Evolutionary conservation across 2,888 invertebrate genomes (phyloP), one percentile per base, ranked within the genome.

Genomic region (Campoletis raptor): DNA sequence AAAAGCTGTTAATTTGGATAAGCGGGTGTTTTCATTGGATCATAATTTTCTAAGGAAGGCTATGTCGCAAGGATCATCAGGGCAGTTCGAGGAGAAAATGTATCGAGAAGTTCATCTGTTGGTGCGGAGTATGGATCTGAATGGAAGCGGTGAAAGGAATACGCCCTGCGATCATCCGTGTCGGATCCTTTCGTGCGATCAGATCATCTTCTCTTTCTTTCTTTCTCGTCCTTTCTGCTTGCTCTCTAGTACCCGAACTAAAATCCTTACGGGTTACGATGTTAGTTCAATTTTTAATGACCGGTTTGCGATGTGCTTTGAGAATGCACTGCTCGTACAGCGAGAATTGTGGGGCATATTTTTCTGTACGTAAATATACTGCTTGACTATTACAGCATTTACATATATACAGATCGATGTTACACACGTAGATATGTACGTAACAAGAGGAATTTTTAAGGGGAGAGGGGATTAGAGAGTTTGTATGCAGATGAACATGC

Each of bases 101-200:
- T 54, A 24, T 7, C 54, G 72, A 85, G 54, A 85, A 88, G 85
- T 86, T 87, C 83, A 85, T 83, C 81, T 69, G 77, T 76, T 45
- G 18, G 78, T 66, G 73, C 82, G 67, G 70, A 18, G 69, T 66
- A 45, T 69, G 76, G 57, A 67, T 77, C 82, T 66, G 73, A 79
- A 87, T 85, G 73, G 85, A 82, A 88, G 70, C 87, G 89, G 93
- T 93, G 93, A 93, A 93, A 93, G 93, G 93, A 92, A 91, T 89
- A 93, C 93, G 92, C 92, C 93, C 92, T 92, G 89, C 88, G 91
- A 92, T 91, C 90, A 90, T 91, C 91, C 91, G 88, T 91, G 90
- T 90, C 90, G 89, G 90, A 92, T 92, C 89, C 88, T 87, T 85
- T 83, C 85, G 73, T 79, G 83, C 74, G 76, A 83, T 85, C 82